Evolutionary conservation across 1,140 invertebrate species (phyloP).

Genomic region (Theocolax elegans): DNA sequence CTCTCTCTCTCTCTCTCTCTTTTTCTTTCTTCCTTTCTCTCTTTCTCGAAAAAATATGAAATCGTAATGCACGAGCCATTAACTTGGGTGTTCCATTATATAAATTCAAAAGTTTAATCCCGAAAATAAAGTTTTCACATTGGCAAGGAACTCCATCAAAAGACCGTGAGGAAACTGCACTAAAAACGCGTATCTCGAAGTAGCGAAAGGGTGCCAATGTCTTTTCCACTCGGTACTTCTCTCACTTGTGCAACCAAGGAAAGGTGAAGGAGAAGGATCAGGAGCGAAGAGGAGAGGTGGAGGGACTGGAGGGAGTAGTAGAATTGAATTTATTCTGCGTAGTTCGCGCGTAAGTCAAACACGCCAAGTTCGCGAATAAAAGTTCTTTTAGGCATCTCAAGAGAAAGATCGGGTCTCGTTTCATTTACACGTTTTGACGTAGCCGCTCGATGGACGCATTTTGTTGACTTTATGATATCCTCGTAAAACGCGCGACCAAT

Average conservation of each 20-base stretch:
- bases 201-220: neutral
- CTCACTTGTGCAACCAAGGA: too few species aligned
- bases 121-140: too few species aligned
- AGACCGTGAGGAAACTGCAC: too few species aligned
- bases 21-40: too few species aligned
- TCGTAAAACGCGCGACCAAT: conserved; percentile 9
- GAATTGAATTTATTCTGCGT: conserved; percentile 26
- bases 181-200: neutral
- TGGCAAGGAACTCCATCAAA: too few species aligned
- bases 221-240: conserved; percentile 15
- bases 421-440: conserved; percentile 24
- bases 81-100: too few species aligned
- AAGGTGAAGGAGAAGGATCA: too few species aligned
- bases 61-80: too few species aligned
- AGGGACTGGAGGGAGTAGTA: too few species aligned
- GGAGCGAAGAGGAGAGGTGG: neutral
- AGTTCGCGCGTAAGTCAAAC: conserved; percentile 35
- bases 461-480: conserved; percentile 6
- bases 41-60: too few species aligned
- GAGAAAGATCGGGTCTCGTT: neutral
- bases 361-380: conserved; percentile 30
- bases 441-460: conserved; percentile 37
- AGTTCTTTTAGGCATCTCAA: neutral
- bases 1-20: too few species aligned
- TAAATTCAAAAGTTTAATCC: too few species aligned